Conservation (phyloP, 1,140 invertebrate species). For the Ostrea denselamellosa region DNA sequence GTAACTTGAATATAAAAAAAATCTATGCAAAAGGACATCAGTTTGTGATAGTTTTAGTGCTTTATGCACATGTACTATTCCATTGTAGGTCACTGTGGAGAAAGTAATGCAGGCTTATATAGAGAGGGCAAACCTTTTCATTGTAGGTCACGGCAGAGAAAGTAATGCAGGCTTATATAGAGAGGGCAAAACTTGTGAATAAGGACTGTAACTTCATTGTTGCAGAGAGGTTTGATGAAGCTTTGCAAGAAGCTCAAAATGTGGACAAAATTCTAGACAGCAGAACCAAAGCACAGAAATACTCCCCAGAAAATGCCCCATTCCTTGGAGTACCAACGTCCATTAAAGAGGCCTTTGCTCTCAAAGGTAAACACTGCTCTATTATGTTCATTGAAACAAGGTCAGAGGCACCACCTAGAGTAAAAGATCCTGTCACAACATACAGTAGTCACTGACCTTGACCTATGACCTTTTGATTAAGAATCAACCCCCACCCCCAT, state of each 20-base stretch:
- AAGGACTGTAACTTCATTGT: conserved; percentile 72
- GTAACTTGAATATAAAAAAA: no score
- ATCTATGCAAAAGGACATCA: no score
- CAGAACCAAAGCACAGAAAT: conserved; percentile 57
- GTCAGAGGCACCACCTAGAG: no score
- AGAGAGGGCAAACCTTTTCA: conserved; percentile 58
- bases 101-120: conserved; percentile 75
- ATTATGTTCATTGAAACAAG: no score
- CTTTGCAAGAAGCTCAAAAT: conserved; percentile 70
- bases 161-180: conserved; percentile 73
- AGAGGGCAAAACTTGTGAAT: conserved; percentile 71
- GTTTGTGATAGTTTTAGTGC: no score
- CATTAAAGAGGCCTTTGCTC: conserved; percentile 76
- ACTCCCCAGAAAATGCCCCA: conserved; percentile 69
- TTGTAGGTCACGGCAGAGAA: conserved; percentile 71
- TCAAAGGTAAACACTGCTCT: conserved; percentile 66
- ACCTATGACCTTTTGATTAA: no score
- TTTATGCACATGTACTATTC: not conserved
- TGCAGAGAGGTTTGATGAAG: conserved; percentile 69
- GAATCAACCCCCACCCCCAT: no score
- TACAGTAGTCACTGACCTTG: no score
- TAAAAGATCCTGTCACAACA: no score
- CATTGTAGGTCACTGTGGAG: conserved; percentile 68
- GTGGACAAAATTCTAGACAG: conserved; percentile 70
- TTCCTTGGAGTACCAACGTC: conserved; percentile 77